phyloP scores from a whole-genome alignment of 1,140 invertebrate species.

The Phthorimaea operculella region DNA sequence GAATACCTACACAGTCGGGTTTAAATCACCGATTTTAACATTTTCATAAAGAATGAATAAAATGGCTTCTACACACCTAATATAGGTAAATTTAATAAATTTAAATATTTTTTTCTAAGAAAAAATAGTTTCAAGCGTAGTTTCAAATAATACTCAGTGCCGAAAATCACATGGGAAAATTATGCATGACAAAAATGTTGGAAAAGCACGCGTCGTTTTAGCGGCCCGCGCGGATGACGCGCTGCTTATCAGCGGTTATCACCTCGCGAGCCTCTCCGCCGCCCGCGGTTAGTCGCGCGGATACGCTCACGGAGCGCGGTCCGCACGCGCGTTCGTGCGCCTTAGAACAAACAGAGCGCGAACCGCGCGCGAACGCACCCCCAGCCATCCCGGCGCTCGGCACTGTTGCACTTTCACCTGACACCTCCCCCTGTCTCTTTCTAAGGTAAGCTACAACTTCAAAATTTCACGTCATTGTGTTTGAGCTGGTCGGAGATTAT shows the following conservation, averaged over 20 bases:
- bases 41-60: no score
- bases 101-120: no score
- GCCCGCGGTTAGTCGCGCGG: constrained; percentile 33
- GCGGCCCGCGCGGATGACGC: constrained; percentile 35
- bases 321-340: constrained; percentile 11
- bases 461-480: no score
- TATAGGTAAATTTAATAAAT: no score
- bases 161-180: no score
- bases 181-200: no score
- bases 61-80: no score
- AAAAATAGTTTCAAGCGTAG: no score
- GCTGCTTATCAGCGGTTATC: constrained; percentile 59
- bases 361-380: constrained; percentile 10
- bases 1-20: no score
- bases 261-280: constrained; percentile 44
- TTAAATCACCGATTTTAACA: no score
- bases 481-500: no score
- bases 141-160: no score
- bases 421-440: neutral
- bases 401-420: constrained; percentile 6
- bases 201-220: constrained; percentile 24
- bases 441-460: neutral
- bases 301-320: constrained; percentile 38
- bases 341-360: neutral
- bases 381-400: constrained; percentile 13